These are phyloP conservation scores for Pachypsylla venusta DNA, from an alignment of 1,140 invertebrate species.

Conservation along the genomic window DNA sequence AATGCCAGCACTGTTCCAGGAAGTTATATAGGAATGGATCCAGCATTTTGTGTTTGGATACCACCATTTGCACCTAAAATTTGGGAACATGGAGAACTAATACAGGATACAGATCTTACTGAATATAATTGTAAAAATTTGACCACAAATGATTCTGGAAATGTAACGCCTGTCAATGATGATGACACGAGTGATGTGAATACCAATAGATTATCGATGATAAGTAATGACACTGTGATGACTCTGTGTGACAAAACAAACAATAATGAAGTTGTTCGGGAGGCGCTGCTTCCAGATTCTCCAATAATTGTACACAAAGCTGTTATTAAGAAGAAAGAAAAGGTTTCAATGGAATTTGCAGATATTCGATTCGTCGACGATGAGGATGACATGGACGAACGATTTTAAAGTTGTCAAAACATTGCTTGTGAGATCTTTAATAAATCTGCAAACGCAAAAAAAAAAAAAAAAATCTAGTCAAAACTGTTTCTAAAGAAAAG, in stretches of 20 bases:
- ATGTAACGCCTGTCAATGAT: slow-evolving; percentile 17
- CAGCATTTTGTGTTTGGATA: slow-evolving; percentile 71
- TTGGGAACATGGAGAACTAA: slow-evolving; percentile 11
- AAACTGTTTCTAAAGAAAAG: no score
- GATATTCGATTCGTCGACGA: slow-evolving; percentile 37
- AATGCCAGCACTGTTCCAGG: slow-evolving; percentile 63
- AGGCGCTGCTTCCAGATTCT: slow-evolving; percentile 25
- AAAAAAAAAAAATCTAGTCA: no score
- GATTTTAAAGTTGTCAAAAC: no score
- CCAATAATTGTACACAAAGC: slow-evolving; percentile 25
- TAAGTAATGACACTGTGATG: slow-evolving; percentile 22
- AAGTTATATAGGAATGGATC: slow-evolving; percentile 69
- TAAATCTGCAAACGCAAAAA: no score
- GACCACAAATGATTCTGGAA: slow-evolving; percentile 8
- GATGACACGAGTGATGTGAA: slow-evolving; percentile 17
- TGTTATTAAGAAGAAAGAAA: slow-evolving; percentile 27
- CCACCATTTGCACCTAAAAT: slow-evolving; percentile 44
- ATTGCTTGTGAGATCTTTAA: no score
- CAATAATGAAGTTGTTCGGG: slow-evolving; percentile 16
- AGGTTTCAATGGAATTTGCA: slow-evolving; percentile 29
- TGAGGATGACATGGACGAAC: slow-evolving; percentile 33
- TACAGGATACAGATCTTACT: slow-evolving; percentile 2
- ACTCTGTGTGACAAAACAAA: slow-evolving; percentile 24
- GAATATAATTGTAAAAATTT: slow-evolving; percentile 2
- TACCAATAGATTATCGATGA: not conserved